A percentile compares a stretch with the other conserved stretches of the same genome.
phyloP scores from a whole-genome alignment of 2,113 vertebrate species.

The Fulmarus glacialis region DNA sequence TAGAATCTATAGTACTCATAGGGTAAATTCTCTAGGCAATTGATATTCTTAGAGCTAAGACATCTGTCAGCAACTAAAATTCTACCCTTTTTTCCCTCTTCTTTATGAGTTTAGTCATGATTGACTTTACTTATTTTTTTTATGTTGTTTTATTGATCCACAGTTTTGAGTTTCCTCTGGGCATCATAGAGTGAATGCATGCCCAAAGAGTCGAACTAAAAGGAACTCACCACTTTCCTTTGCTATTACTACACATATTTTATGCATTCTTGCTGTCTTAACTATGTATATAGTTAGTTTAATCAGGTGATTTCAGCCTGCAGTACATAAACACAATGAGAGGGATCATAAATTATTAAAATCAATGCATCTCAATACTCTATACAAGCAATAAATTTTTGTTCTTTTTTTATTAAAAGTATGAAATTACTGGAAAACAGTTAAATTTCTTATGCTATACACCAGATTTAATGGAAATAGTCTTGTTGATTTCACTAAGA shows the following conservation, averaged over 20 bases:
- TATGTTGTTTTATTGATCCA: neutral
- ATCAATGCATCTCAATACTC: neutral
- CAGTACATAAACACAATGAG: neutral
- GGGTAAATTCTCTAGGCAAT: neutral
- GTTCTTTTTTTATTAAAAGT: neutral
- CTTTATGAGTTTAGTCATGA: neutral
- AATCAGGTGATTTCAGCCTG: neutral
- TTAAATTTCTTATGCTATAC: neutral
- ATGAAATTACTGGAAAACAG: neutral
- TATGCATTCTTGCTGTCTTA: neutral
- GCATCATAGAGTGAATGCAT: neutral
- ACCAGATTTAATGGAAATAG: neutral
- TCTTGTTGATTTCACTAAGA: neutral
- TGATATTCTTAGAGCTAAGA: neutral
- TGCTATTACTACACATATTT: neutral
- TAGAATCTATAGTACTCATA: neutral
- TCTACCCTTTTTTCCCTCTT: neutral
- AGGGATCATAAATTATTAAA: neutral
- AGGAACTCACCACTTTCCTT: neutral
- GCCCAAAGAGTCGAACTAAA: neutral
- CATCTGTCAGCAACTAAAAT: neutral
- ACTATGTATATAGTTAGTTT: neutral
- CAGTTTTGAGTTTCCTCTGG: neutral
- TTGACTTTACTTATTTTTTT: neutral
- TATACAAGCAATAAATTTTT: neutral